These are phyloP conservation scores for Andrena bucephala DNA, from an alignment of 2,888 invertebrate species.

Conservation along the genomic window DNA sequence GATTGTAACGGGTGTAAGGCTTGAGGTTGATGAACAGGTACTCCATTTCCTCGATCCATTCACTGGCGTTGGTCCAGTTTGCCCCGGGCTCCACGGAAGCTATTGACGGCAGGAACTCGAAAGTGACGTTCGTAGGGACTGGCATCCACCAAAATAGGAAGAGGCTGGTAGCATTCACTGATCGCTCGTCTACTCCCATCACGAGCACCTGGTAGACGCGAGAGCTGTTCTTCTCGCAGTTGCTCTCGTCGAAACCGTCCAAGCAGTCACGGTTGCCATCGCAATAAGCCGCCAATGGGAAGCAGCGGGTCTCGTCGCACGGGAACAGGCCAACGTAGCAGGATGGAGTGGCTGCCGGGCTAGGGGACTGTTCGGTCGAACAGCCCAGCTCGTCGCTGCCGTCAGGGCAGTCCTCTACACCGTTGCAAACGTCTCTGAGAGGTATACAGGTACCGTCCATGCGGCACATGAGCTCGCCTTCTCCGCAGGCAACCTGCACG, in stretches of 20 bases:
- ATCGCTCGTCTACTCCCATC: slow-evolving; percentile 89
- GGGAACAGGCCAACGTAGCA: slow-evolving; percentile 87
- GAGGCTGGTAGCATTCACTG: slow-evolving; percentile 88
- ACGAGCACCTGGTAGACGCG: slow-evolving; percentile 86
- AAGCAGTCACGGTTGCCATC: slow-evolving; percentile 90
- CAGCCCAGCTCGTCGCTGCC: slow-evolving; percentile 86
- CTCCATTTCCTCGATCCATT: slow-evolving; percentile 88
- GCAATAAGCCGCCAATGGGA: slow-evolving; percentile 88
- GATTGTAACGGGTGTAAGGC: slow-evolving; percentile 91
- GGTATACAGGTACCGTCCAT: slow-evolving; percentile 88
- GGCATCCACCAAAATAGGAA: slow-evolving; percentile 89
- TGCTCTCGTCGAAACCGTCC: slow-evolving; percentile 91
- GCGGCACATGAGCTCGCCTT: slow-evolving; percentile 87
- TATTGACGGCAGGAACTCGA: slow-evolving; percentile 91
- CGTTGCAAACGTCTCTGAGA: slow-evolving; percentile 86
- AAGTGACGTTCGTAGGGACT: slow-evolving; percentile 82
- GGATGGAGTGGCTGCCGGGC: slow-evolving; percentile 84
- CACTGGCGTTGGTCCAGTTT: slow-evolving; percentile 87
- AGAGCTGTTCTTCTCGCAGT: slow-evolving; percentile 86
- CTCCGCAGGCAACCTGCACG: slow-evolving; percentile 80
- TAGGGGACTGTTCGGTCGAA: slow-evolving; percentile 72
- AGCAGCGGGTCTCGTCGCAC: slow-evolving; percentile 88
- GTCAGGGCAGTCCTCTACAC: slow-evolving; percentile 86
- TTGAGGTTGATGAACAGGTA: slow-evolving; percentile 88
- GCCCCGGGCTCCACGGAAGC: slow-evolving; percentile 85